A percentile compares a stretch with the other conserved stretches of the same genome.
Evolutionary conservation across 2,888 invertebrate genomes (phyloP).

Genomic region (Campoplex nolae): DNA sequence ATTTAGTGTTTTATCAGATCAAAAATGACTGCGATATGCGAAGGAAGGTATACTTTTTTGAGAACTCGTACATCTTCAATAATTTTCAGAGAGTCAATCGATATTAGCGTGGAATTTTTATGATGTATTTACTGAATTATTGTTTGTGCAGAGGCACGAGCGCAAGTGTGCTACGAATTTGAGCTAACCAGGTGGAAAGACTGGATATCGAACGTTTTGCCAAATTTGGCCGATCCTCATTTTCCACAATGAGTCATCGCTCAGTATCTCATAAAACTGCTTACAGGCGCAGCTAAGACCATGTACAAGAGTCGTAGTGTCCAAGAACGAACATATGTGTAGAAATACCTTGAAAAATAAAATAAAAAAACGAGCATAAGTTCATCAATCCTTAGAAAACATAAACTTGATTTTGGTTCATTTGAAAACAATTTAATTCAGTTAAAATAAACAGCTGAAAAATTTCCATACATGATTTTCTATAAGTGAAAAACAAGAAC

Average conservation of each 20-base stretch:
- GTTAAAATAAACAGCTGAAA: background rate
- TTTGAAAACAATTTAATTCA: background rate
- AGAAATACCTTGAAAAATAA: constrained; percentile 86
- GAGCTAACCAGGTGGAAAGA: constrained; percentile 80
- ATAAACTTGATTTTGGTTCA: background rate
- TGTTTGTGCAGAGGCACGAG: constrained; percentile 72
- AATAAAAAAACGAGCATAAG: constrained; percentile 36
- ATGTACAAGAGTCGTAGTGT: constrained; percentile 86
- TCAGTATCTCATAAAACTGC: constrained; percentile 86
- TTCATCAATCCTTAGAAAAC: background rate
- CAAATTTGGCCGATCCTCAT: constrained; percentile 80
- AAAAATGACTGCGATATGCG: background rate
- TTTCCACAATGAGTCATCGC: constrained; percentile 87
- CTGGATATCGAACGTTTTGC: constrained; percentile 79
- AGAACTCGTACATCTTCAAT: background rate
- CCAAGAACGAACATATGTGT: constrained; percentile 87
- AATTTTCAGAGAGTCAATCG: background rate
- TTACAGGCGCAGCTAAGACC: constrained; percentile 86
- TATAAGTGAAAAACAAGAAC: background rate
- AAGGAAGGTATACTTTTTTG: background rate
- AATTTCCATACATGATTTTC: background rate
- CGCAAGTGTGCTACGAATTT: constrained; percentile 72
- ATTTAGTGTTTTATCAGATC: background rate
- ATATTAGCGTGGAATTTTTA: constrained; percentile 63
- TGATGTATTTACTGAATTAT: constrained; percentile 77